Conservation (phyloP, 2,888 invertebrate species). For the Melanostoma mellinum region DNA sequence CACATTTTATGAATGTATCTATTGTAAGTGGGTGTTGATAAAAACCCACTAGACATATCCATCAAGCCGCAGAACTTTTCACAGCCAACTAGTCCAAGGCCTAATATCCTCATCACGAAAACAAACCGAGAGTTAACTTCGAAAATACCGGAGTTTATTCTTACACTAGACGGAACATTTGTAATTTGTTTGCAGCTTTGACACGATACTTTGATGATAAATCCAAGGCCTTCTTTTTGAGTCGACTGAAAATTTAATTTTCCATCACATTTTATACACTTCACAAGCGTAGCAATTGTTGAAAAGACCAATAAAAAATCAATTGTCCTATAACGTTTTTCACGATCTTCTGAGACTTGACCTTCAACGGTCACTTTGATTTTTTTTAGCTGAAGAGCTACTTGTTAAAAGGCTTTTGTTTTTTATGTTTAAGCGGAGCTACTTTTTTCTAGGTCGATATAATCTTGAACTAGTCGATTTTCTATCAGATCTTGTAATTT, state of each 20-base stretch:
- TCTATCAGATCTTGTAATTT: too few species aligned
- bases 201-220: slow-evolving; percentile 6
- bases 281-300: slow-evolving; percentile 23
- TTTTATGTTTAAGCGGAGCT: slow-evolving; percentile 24
- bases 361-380: slow-evolving; percentile 11
- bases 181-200: not conserved
- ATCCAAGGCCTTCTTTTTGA: slow-evolving; percentile 20
- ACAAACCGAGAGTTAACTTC: not conserved
- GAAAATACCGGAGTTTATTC: not conserved
- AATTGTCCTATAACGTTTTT: not conserved
- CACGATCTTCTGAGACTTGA: too few species aligned
- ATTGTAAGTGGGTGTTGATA: slow-evolving; percentile 5
- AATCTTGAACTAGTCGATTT: too few species aligned
- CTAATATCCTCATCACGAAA: not conserved
- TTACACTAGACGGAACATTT: too few species aligned
- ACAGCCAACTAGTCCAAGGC: not conserved
- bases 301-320: slow-evolving; percentile 30
- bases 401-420: slow-evolving; percentile 32
- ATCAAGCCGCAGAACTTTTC: not conserved
- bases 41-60: not conserved
- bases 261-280: slow-evolving; percentile 25
- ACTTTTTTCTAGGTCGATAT: slow-evolving; percentile 14
- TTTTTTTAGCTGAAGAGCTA: slow-evolving; percentile 27
- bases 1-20: slow-evolving; percentile 11
- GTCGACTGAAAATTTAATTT: slow-evolving; percentile 20